Conservation (phyloP, 1,140 invertebrate genomes). For the fruit fly (Drosophila melanogaster) region Release_6_plus_ISO1_MT NT_033777.3:4353501-4354000, state of each 20-base stretch:
- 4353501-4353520: too few relatives aligned
- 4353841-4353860: slow-evolving; percentile 84
- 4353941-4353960: slow-evolving; percentile 49
- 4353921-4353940: slow-evolving; percentile 23
- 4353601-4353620: slow-evolving; percentile 9
- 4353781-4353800: slow-evolving; percentile 32
- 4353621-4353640: slow-evolving; percentile 75
- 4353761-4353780: slow-evolving; percentile 54
- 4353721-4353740: slow-evolving; percentile 20
- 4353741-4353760: slow-evolving; percentile 63
- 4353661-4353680: slow-evolving; percentile 84
- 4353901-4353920: slow-evolving; percentile 62
- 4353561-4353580: slow-evolving; percentile 4
- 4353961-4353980: slow-evolving; percentile 71
- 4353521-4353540: background rate
- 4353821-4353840: slow-evolving; percentile 79
- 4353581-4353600: background rate
- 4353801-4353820: slow-evolving; percentile 36
- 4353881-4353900: slow-evolving; percentile 84
- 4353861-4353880: slow-evolving; percentile 84
- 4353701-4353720: slow-evolving; percentile 63
- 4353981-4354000: slow-evolving; percentile 83
- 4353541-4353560: slow-evolving; percentile 16
- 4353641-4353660: slow-evolving; percentile 84
- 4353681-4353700: slow-evolving; percentile 61